These are phyloP conservation scores for Apeira syringaria DNA, from an alignment of 2,888 invertebrate genomes.

Conservation along the genomic window DNA sequence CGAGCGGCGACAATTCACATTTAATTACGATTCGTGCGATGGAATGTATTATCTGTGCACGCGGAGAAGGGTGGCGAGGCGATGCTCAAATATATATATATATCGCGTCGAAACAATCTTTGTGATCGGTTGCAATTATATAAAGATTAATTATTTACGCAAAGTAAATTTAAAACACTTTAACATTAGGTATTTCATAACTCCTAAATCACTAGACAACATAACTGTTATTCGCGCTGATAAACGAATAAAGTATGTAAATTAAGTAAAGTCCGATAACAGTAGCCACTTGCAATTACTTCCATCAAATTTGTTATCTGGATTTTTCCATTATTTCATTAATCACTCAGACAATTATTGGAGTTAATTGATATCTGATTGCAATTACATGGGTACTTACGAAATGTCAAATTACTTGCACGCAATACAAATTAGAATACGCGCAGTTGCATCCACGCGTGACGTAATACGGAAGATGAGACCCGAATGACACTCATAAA, in stretches of 20 bases:
- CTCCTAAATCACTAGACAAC: no score
- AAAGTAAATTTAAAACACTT: slow-evolving; percentile 5
- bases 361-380: slow-evolving; percentile 22
- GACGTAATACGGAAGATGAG: slow-evolving; percentile 47
- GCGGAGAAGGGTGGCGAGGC: slow-evolving; percentile 40
- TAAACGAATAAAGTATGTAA: no score
- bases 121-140: slow-evolving; percentile 22
- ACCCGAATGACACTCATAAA: slow-evolving; percentile 49
- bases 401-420: slow-evolving; percentile 22
- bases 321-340: slow-evolving; percentile 10
- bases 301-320: neutral
- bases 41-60: slow-evolving; percentile 36
- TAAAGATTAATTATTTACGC: slow-evolving; percentile 18
- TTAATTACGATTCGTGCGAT: slow-evolving; percentile 32
- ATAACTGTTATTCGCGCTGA: no score
- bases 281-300: neutral
- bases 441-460: slow-evolving; percentile 58
- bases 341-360: slow-evolving; percentile 11
- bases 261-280: neutral
- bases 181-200: no score
- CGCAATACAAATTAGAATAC: slow-evolving; percentile 30
- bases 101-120: slow-evolving; percentile 29
- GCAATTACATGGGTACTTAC: slow-evolving; percentile 20
- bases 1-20: slow-evolving; percentile 43
- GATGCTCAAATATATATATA: slow-evolving; percentile 30